These are phyloP conservation scores for Epinephelus coioides DNA, from an alignment of 2,797 vertebrate genomes.

Conservation along the genomic window DNA sequence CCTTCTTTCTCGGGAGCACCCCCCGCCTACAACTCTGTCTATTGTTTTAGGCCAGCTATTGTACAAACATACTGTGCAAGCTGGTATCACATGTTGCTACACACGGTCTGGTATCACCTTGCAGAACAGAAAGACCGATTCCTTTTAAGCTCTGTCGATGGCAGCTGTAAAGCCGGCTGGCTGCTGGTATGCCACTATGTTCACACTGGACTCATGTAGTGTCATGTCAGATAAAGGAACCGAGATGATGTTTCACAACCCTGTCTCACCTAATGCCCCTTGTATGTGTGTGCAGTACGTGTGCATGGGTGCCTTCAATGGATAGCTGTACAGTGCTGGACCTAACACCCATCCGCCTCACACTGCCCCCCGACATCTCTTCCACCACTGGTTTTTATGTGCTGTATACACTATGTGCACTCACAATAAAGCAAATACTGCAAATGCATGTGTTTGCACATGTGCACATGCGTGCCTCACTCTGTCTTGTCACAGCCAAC, in stretches of 20 bases:
- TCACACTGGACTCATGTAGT: slow-evolving; percentile 40
- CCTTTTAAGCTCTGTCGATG: slow-evolving; percentile 33
- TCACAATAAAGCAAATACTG: not conserved
- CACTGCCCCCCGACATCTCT: not conserved
- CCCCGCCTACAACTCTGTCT: not conserved
- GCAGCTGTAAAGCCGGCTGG: slow-evolving; percentile 46
- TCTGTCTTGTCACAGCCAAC: not conserved
- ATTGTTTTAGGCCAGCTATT: not conserved
- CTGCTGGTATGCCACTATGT: slow-evolving; percentile 44
- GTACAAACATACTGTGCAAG: slow-evolving; percentile 30
- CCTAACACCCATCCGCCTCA: not conserved
- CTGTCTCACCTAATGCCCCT: not conserved
- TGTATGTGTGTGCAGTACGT: slow-evolving; percentile 1
- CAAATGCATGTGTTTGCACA: not conserved
- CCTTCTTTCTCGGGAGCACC: slow-evolving; percentile 9
- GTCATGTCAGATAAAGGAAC: slow-evolving; percentile 31
- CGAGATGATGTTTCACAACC: slow-evolving; percentile 54
- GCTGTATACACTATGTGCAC: not conserved
- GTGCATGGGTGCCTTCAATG: slow-evolving; percentile 1
- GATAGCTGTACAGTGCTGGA: not conserved
- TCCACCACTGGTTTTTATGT: not conserved
- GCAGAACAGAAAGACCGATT: slow-evolving; percentile 25
- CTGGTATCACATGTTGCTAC: slow-evolving; percentile 16
- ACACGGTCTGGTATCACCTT: slow-evolving; percentile 22
- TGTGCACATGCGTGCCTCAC: slow-evolving; percentile 1